Evolutionary conservation across 2,797 vertebrate genomes (phyloP).

Genomic region (Leucoraja ocellata): DNA sequence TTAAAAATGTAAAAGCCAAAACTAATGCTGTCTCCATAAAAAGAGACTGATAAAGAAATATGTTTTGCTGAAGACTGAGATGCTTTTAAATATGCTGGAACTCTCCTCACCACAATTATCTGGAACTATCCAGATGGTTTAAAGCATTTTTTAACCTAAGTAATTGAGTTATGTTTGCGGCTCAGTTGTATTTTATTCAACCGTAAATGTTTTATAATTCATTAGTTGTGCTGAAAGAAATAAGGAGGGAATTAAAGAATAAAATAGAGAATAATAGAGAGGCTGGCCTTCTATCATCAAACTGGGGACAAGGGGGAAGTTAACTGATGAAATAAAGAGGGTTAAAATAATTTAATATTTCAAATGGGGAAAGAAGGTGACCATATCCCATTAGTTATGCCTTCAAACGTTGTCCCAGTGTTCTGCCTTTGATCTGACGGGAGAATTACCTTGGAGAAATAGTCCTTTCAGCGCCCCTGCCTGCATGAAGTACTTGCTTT

Average conservation of each 20-base stretch:
- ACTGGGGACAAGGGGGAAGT: background rate
- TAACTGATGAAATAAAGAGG: background rate
- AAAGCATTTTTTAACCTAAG: background rate
- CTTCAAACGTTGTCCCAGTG: constrained; percentile 11
- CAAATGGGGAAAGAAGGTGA: background rate
- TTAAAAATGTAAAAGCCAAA: background rate
- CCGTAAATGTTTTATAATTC: background rate
- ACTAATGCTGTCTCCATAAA: background rate
- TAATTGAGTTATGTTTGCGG: background rate
- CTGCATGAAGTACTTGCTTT: background rate
- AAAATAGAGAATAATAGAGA: background rate
- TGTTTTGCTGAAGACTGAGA: background rate
- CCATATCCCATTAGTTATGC: constrained; percentile 7
- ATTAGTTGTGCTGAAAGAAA: constrained; percentile 12
- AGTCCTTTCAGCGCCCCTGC: background rate
- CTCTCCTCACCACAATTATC: background rate
- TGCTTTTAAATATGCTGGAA: background rate
- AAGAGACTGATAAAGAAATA: background rate
- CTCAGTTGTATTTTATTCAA: background rate
- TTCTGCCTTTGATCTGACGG: constrained; percentile 25
- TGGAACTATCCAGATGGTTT: constrained; percentile 8
- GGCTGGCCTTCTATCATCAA: background rate
- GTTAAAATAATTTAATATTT: background rate
- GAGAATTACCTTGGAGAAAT: background rate
- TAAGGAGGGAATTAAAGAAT: constrained; percentile 4